phyloP scores from a whole-genome alignment of 2,888 invertebrate species.

The Conchocele bisecta region DNA sequence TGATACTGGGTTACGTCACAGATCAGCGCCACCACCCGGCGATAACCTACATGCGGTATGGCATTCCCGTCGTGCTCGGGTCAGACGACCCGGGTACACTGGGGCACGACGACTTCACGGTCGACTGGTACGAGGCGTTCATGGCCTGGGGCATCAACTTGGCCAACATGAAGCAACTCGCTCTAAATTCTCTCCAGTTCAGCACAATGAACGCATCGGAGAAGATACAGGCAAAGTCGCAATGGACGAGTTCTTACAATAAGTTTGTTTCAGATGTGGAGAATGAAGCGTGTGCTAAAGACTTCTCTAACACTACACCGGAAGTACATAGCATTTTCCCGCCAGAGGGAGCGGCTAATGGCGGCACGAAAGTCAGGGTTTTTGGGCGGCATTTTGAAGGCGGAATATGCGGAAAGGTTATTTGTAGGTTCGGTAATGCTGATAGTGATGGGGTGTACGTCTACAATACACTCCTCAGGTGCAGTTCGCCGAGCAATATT shows the following conservation, averaged over 20 bases:
- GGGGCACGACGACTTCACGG: slow-evolving; percentile 54
- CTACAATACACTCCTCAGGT: slow-evolving; percentile 35
- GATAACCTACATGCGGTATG: slow-evolving; percentile 47
- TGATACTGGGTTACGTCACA: slow-evolving; percentile 50
- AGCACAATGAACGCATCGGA: slow-evolving; percentile 38
- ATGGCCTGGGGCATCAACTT: slow-evolving; percentile 53
- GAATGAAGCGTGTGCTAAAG: slow-evolving; percentile 30
- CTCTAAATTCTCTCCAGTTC: slow-evolving; percentile 42
- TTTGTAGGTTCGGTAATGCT: slow-evolving; percentile 38
- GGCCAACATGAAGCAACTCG: slow-evolving; percentile 43
- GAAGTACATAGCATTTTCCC: slow-evolving; percentile 30
- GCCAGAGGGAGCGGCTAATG: slow-evolving; percentile 14
- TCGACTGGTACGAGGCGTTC: slow-evolving; percentile 57
- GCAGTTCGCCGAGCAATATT: slow-evolving; percentile 15
- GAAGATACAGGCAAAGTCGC: slow-evolving; percentile 23
- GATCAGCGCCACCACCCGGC: slow-evolving; percentile 58
- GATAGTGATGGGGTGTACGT: slow-evolving; percentile 23
- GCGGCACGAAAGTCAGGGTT: slow-evolving; percentile 33
- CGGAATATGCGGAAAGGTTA: slow-evolving; percentile 36
- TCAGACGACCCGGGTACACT: slow-evolving; percentile 50
- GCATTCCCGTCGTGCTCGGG: slow-evolving; percentile 54
- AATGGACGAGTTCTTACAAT: slow-evolving; percentile 37
- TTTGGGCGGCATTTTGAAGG: slow-evolving; percentile 50
- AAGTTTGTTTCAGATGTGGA: slow-evolving; percentile 32
- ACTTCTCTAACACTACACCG: background rate